Evolutionary conservation across 1,140 invertebrate genomes (phyloP).

Genomic region (Watersipora subatra): DNA sequence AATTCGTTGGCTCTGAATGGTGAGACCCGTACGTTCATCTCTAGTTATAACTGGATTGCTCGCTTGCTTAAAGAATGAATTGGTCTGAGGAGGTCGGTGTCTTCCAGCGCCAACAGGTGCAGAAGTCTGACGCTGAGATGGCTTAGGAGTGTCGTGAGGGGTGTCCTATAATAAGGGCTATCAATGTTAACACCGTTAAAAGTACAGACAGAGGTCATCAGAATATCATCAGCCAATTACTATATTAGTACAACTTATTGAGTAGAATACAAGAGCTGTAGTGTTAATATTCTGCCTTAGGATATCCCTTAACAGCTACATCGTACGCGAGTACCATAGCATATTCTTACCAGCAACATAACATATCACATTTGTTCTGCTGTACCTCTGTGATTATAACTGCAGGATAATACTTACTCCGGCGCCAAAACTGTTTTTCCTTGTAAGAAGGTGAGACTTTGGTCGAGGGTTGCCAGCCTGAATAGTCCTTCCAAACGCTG

Average conservation of each 20-base stretch:
- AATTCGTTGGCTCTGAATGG: conserved; percentile 24
- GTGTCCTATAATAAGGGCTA: background rate
- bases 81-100: conserved; percentile 13
- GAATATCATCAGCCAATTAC: too few relatives aligned
- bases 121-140: conserved; percentile 18
- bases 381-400: too few relatives aligned
- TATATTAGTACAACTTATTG: too few relatives aligned
- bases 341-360: too few relatives aligned
- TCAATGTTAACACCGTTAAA: too few relatives aligned
- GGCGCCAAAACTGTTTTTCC: conserved; percentile 18
- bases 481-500: conserved; percentile 33
- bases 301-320: too few relatives aligned
- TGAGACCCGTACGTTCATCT: conserved; percentile 20
- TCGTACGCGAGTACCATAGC: too few relatives aligned
- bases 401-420: too few relatives aligned
- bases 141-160: background rate
- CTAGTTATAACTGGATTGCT: conserved; percentile 24
- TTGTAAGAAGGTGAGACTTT: conserved; percentile 8
- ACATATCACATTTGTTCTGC: too few relatives aligned
- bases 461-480: conserved; percentile 13
- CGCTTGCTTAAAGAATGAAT: conserved; percentile 13
- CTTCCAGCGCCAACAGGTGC: conserved; percentile 19
- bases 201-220: too few relatives aligned
- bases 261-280: too few relatives aligned
- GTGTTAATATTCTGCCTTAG: too few relatives aligned